A percentile compares a stretch with the other conserved stretches of the same genome.
phyloP scores from a whole-genome alignment of 2,113 vertebrate genomes.

The Plecturocebus donacophilus region DNA sequence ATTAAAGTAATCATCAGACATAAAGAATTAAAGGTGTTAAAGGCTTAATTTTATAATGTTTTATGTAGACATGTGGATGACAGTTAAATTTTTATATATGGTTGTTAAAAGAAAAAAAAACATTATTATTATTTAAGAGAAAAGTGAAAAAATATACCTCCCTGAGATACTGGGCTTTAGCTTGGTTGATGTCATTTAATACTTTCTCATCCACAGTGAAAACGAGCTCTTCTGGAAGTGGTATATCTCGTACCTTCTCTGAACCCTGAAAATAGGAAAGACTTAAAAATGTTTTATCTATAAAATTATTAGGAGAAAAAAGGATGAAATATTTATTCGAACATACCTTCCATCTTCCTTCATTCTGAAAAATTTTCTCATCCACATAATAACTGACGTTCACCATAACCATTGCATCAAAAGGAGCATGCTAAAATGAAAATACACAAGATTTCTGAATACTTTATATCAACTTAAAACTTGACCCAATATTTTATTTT shows the following conservation, averaged over 20 bases:
- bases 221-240: constrained; percentile 91
- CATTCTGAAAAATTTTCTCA: constrained; percentile 87
- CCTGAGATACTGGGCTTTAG: constrained; percentile 90
- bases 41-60: background rate
- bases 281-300: constrained; percentile 30
- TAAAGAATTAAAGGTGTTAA: background rate
- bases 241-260: constrained; percentile 86
- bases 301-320: background rate
- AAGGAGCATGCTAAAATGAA: constrained; percentile 92
- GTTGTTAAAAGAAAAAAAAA: background rate
- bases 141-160: constrained; percentile 82
- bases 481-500: background rate
- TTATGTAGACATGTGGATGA: background rate
- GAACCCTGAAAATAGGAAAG: constrained; percentile 87
- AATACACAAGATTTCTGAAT: constrained; percentile 40
- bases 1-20: background rate
- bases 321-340: background rate
- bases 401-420: constrained; percentile 94
- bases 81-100: background rate
- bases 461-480: background rate
- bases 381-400: constrained; percentile 87
- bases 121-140: background rate
- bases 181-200: constrained; percentile 82
- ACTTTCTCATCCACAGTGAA: constrained; percentile 92
- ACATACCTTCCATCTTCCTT: constrained; percentile 95